Conservation (phyloP, 2,113 vertebrate genomes). For the Anguilla rostrata region DNA sequence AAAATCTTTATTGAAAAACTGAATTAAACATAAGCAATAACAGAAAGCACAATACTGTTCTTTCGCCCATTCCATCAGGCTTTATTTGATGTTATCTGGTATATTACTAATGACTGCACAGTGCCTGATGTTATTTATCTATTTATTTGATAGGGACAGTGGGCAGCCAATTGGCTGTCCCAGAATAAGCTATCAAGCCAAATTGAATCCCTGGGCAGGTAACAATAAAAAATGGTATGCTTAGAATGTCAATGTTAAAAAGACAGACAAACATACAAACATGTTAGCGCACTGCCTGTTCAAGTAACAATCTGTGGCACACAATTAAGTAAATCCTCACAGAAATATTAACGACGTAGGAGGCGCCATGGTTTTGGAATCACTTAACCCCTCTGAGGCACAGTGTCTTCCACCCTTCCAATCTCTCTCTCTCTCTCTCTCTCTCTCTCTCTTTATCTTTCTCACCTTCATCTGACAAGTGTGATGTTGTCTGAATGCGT, state of each 20-base stretch:
- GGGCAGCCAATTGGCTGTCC: no score
- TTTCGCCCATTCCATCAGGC: conserved; percentile 36
- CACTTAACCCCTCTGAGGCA: conserved; percentile 2
- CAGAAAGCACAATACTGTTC: not conserved
- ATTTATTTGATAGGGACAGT: no score
- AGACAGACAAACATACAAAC: no score
- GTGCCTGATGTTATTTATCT: not conserved
- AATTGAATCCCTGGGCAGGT: no score
- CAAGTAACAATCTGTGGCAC: conserved; percentile 40
- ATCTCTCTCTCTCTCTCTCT: not conserved
- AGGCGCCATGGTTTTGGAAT: conserved; percentile 39
- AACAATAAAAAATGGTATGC: no score
- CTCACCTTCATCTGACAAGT: not conserved
- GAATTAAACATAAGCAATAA: not conserved
- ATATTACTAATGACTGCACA: conserved; percentile 41
- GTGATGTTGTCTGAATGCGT: conserved; percentile 5
- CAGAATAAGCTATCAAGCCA: no score
- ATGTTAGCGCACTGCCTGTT: conserved; percentile 22
- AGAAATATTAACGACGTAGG: conserved; percentile 42
- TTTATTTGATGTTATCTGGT: conserved; percentile 48
- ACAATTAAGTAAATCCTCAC: conserved; percentile 45
- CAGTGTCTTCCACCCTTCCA: not conserved
- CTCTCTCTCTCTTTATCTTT: not conserved
- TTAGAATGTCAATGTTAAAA: no score
- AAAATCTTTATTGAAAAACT: not conserved